Conservation (phyloP, 2,888 invertebrate genomes). For the Dusona sp. region DNA sequence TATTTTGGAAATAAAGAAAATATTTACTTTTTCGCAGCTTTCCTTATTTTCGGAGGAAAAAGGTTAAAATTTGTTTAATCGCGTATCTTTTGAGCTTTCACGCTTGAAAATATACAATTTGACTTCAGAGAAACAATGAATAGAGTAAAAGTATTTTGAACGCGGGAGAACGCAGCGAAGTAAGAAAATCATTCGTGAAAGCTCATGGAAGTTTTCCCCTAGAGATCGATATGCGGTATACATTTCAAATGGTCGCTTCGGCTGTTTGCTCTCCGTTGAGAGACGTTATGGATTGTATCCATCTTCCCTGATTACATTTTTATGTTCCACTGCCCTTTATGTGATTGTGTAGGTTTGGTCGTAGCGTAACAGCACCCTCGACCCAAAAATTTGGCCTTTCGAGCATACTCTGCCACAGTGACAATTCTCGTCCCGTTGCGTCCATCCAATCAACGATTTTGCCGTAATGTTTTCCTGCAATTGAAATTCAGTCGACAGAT, state of each 20-base stretch:
- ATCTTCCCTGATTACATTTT: conserved; percentile 58
- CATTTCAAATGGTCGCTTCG: not conserved
- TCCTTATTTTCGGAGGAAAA: not conserved
- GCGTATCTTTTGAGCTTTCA: not conserved
- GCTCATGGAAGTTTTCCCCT: conserved; percentile 11
- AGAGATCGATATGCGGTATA: conserved; percentile 11
- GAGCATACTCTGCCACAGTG: conserved; percentile 97
- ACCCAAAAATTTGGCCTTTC: conserved; percentile 98
- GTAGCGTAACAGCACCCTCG: conserved; percentile 95
- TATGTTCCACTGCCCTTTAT: conserved; percentile 77
- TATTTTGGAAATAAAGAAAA: not conserved
- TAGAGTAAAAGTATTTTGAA: not conserved
- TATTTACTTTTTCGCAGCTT: not conserved
- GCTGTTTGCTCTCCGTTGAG: conserved; percentile 22
- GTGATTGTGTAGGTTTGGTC: conserved; percentile 90
- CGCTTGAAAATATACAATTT: not conserved
- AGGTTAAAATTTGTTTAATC: not conserved
- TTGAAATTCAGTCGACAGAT: conserved; percentile 34
- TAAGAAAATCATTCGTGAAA: not conserved
- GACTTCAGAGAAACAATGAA: not conserved
- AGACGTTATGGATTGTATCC: not conserved
- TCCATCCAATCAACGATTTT: conserved; percentile 98
- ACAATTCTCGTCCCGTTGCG: conserved; percentile 94
- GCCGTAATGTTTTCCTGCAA: conserved; percentile 93
- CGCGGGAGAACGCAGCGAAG: not conserved